Percentiles rank a stretch among this genome's conserved stretches.
Evolutionary conservation across 2,113 vertebrate species (phyloP).

Genomic region (Trematocara nigrifrons): DNA sequence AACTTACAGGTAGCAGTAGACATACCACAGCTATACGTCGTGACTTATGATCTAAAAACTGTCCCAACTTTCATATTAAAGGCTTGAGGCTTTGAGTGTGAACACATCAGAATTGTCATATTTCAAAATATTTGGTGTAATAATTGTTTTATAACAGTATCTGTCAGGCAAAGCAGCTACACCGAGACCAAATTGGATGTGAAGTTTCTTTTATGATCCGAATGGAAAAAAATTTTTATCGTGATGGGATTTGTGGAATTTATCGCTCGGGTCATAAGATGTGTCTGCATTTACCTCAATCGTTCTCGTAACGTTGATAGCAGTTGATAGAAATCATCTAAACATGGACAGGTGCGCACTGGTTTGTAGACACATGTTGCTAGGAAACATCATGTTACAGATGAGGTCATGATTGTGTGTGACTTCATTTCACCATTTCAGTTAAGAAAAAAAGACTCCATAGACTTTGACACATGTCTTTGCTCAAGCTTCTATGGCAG

Average conservation of each 20-base stretch:
- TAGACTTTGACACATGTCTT: not conserved
- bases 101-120: not conserved
- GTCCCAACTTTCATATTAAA: not conserved
- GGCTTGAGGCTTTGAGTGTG: not conserved
- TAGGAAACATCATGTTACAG: not conserved
- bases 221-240: accelerated
- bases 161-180: not conserved
- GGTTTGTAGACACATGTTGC: not conserved
- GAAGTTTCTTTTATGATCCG: not conserved
- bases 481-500: not conserved
- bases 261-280: not conserved
- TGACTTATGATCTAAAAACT: not conserved
- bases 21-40: not conserved
- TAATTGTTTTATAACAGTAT: not conserved
- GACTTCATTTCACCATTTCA: not conserved
- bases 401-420: not conserved
- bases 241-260: not conserved
- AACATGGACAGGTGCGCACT: not conserved
- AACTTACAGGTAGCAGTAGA: not conserved
- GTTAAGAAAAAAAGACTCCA: not conserved
- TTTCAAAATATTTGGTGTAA: not conserved
- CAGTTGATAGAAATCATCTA: not conserved
- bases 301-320: not conserved
- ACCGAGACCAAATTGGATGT: not conserved
- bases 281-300: not conserved